phyloP scores from a whole-genome alignment of 2,888 invertebrate genomes.

The Tricholauxania praeusta region DNA sequence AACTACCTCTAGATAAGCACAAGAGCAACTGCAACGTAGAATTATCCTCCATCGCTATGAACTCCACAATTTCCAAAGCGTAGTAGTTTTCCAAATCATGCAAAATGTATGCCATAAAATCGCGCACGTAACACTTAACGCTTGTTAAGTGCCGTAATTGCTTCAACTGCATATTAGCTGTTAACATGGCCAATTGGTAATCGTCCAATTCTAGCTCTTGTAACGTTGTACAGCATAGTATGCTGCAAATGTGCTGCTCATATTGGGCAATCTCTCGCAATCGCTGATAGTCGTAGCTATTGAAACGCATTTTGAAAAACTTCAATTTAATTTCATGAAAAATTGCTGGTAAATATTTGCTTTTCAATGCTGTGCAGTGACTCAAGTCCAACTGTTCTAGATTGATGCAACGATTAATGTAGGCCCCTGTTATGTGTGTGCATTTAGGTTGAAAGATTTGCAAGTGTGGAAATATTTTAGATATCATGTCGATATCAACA shows the following conservation, averaged over 20 bases:
- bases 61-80: background rate
- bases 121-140: constrained; percentile 17
- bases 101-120: background rate
- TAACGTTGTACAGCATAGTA: background rate
- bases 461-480: background rate
- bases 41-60: constrained; percentile 11
- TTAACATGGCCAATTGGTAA: constrained; percentile 54
- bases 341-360: background rate
- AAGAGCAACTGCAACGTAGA: background rate
- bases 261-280: background rate
- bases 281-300: background rate
- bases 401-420: background rate
- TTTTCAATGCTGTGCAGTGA: background rate
- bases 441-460: background rate
- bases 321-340: background rate
- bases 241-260: background rate
- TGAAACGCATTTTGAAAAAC: constrained; percentile 11
- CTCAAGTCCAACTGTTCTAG: background rate
- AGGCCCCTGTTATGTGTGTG: background rate
- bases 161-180: constrained; percentile 55
- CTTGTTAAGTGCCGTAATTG: constrained; percentile 43
- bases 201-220: constrained; percentile 4
- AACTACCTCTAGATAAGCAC: background rate
- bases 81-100: background rate
- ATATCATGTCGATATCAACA: background rate